These are phyloP conservation scores for Gastracanthus pulcherrimus DNA, from an alignment of 2,888 invertebrate species.

Conservation along the genomic window DNA sequence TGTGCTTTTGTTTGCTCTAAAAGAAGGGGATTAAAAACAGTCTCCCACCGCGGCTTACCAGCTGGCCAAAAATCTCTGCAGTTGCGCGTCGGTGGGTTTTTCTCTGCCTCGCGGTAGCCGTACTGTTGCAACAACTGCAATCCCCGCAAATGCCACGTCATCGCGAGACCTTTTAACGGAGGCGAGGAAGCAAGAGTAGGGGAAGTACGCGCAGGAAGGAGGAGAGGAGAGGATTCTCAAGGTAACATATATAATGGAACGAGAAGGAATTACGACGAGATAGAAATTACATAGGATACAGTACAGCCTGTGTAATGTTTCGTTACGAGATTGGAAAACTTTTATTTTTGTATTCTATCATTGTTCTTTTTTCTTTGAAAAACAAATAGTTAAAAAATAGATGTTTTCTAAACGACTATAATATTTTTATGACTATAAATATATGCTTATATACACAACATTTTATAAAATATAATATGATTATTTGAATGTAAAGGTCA, in stretches of 20 bases:
- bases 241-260: neutral
- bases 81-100: no score
- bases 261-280: neutral
- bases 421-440: no score
- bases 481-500: no score
- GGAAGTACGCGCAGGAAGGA: neutral
- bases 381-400: no score
- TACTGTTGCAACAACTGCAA: neutral
- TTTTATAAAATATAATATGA: no score
- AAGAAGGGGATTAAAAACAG: no score
- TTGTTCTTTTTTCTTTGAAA: no score
- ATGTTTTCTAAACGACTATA: no score
- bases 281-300: neutral
- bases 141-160: constrained; percentile 21
- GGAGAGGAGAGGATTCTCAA: neutral
- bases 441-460: no score
- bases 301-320: neutral
- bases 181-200: constrained; percentile 17
- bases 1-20: no score
- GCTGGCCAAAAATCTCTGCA: neutral
- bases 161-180: neutral
- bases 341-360: neutral
- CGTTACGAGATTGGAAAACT: neutral
- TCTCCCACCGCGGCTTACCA: neutral
- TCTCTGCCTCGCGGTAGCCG: neutral